Conservation (phyloP, 2,888 invertebrate species). For the Timema cristinae region DNA sequence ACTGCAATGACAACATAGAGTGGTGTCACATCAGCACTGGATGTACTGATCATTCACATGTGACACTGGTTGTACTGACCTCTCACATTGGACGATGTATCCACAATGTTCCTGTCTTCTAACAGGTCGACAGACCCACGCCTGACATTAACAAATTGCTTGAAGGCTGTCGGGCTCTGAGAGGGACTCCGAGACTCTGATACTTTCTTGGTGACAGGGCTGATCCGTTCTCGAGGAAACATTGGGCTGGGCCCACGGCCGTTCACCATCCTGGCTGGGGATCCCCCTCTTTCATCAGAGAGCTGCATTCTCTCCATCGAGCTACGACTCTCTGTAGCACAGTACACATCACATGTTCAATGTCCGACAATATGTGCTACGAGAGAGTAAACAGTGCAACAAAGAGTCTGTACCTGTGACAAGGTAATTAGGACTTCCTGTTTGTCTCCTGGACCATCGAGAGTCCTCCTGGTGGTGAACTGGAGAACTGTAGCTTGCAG, state of each 20-base stretch:
- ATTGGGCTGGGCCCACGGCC: constrained; percentile 26
- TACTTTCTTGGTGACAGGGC: constrained; percentile 11
- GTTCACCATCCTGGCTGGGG: constrained; percentile 27
- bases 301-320: constrained; percentile 21
- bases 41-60: too few relatives aligned
- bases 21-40: neutral
- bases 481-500: too few relatives aligned
- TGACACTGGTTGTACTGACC: constrained; percentile 30
- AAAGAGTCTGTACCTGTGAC: too few relatives aligned
- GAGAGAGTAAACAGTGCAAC: too few relatives aligned
- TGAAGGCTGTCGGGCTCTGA: constrained; percentile 20
- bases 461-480: too few relatives aligned
- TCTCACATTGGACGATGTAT: constrained; percentile 39
- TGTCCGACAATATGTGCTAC: too few relatives aligned
- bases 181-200: constrained; percentile 19
- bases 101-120: constrained; percentile 29
- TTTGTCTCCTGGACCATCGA: too few relatives aligned
- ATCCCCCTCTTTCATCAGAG: constrained; percentile 25
- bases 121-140: constrained; percentile 27
- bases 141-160: constrained; percentile 1
- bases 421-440: too few relatives aligned
- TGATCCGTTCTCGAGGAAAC: constrained; percentile 14
- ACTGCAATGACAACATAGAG: constrained; percentile 48
- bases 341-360: too few relatives aligned
- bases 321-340: neutral